Percentiles rank a stretch among this genome's conserved stretches.
phyloP scores from a whole-genome alignment of 2,113 vertebrate genomes.

The Paralichthys olivaceus region DNA sequence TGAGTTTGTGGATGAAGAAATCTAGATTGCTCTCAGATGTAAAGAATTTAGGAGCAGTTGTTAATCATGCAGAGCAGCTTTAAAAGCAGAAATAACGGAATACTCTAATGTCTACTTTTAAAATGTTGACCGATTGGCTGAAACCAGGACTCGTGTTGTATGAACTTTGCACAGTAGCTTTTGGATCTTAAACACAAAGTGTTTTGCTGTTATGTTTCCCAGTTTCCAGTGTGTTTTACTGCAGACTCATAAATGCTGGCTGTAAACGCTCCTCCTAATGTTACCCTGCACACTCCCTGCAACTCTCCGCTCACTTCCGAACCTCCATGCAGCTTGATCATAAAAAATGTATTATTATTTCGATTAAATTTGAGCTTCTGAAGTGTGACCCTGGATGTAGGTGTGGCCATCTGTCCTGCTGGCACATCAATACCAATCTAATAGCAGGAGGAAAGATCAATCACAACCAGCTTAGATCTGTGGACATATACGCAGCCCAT shows the following conservation, averaged over 20 bases:
- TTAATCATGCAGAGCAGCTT: background rate
- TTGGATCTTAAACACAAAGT: constrained; percentile 26
- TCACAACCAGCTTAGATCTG: constrained; percentile 74
- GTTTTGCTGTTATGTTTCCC: constrained; percentile 47
- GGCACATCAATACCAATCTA: constrained; percentile 78
- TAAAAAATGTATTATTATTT: constrained; percentile 71
- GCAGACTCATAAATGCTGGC: constrained; percentile 48
- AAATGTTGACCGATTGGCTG: constrained; percentile 4
- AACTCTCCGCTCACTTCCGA: constrained; percentile 40
- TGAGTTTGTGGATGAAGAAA: background rate
- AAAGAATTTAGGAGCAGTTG: background rate
- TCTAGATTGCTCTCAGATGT: background rate
- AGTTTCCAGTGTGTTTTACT: constrained; percentile 44
- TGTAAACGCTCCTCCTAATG: constrained; percentile 52
- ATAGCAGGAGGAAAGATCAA: constrained; percentile 71
- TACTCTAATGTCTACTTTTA: background rate
- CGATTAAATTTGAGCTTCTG: constrained; percentile 62
- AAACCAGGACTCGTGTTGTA: background rate
- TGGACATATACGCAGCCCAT: constrained; percentile 55
- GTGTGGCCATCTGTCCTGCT: constrained; percentile 59
- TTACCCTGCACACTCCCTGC: constrained; percentile 48
- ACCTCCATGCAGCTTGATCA: constrained; percentile 49
- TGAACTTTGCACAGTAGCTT: constrained; percentile 18
- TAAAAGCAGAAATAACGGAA: background rate
- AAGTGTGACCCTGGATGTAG: constrained; percentile 62